These are phyloP conservation scores for Stegodyphus mimosarum DNA, from an alignment of 1,140 invertebrate species.

Conservation along the genomic window DNA sequence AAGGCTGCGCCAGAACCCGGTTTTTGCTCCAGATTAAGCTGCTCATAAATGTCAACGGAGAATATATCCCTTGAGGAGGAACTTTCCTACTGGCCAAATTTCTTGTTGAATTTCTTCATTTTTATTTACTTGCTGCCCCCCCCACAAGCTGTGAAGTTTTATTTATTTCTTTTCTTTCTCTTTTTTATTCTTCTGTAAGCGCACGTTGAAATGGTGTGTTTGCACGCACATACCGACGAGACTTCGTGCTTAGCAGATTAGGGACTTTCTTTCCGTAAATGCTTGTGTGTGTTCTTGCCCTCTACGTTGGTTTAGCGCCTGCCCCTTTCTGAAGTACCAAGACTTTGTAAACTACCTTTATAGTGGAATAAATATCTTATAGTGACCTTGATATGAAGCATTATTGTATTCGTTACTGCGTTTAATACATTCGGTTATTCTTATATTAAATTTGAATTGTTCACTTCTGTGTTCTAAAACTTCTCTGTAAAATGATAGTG, in stretches of 20 bases:
- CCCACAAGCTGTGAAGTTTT: constrained; percentile 1
- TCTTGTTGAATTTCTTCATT: neutral
- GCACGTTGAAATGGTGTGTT: neutral
- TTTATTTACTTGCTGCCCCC: neutral
- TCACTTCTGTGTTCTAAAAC: too few species aligned
- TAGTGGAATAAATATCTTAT: too few species aligned
- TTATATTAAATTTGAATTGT: too few species aligned
- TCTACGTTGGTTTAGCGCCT: constrained; percentile 5
- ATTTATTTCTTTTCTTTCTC: neutral
- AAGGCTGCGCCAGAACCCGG: neutral
- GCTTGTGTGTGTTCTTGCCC: neutral
- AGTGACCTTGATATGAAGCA: too few species aligned
- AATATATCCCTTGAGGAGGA: constrained; percentile 5
- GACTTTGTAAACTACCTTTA: too few species aligned
- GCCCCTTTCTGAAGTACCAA: constrained; percentile 4
- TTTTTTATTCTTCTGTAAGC: neutral
- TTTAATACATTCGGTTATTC: too few species aligned
- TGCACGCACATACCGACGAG: constrained; percentile 1
- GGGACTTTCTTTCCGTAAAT: neutral
- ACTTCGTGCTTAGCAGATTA: constrained; percentile 33
- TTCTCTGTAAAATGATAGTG: too few species aligned
- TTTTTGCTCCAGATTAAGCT: constrained; percentile 9
- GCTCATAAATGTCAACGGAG: constrained; percentile 28
- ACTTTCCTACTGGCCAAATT: constrained; percentile 29
- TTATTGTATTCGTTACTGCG: too few species aligned